These are phyloP conservation scores for Acanthaster planci DNA, from an alignment of 35 echinoderm and acorn worm species.

Conservation along the genomic window DNA sequence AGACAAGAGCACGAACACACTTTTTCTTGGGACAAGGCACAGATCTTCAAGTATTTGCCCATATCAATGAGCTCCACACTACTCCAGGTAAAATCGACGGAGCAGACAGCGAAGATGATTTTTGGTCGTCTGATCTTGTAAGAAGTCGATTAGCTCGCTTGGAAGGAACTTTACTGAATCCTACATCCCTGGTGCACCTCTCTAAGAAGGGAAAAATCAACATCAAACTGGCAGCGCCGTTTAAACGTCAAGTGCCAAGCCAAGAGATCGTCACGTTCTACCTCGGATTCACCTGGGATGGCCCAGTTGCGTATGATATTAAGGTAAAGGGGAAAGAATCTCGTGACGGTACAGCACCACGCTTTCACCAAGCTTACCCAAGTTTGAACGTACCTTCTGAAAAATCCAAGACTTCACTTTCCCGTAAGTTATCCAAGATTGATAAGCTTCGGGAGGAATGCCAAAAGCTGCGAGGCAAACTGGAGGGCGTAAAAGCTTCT, in stretches of 20 bases:
- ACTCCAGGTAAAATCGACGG: neutral
- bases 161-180: conserved; percentile 11
- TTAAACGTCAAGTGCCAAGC: conserved; percentile 10
- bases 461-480: too few relatives aligned
- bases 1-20: conserved; percentile 20
- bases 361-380: conserved; percentile 6
- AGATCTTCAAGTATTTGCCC: neutral
- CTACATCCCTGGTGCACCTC: neutral
- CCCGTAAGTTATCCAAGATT: too few relatives aligned
- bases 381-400: neutral
- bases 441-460: too few relatives aligned
- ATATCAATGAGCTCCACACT: conserved; percentile 27
- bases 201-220: conserved; percentile 23
- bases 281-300: conserved; percentile 62
- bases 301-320: conserved; percentile 67
- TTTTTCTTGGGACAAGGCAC: conserved; percentile 35
- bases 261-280: conserved; percentile 59
- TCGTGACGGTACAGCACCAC: neutral
- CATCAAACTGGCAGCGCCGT: conserved; percentile 45
- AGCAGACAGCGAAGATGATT: neutral
- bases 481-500: too few relatives aligned
- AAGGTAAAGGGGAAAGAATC: conserved; percentile 11
- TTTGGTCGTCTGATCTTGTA: conserved; percentile 14
- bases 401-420: neutral
- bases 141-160: neutral